Conservation (phyloP, 2,113 vertebrate genomes). For the Mastomys coucha region DNA sequence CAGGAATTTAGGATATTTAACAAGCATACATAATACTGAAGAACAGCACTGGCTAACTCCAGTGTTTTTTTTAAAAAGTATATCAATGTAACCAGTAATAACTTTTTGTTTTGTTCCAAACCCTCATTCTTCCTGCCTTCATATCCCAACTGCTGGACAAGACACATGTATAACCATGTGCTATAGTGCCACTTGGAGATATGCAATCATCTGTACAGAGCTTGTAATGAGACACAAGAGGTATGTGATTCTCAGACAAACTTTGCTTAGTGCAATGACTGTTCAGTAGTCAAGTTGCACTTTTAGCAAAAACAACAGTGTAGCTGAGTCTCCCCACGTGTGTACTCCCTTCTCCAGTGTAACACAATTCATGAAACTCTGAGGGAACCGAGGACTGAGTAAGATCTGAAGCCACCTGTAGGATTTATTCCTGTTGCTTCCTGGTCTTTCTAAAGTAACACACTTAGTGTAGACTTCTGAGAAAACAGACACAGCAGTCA, state of each 20-base stretch:
- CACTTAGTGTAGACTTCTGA: slow-evolving; percentile 50
- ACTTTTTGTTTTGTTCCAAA: neutral
- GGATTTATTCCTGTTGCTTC: slow-evolving; percentile 34
- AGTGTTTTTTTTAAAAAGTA: neutral
- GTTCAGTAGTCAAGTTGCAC: neutral
- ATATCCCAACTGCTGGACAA: neutral
- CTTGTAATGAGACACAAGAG: slow-evolving; percentile 3
- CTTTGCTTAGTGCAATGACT: neutral
- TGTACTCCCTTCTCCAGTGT: neutral
- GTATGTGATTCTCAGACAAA: slow-evolving; percentile 29
- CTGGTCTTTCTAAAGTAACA: slow-evolving; percentile 50
- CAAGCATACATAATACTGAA: neutral
- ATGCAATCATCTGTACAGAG: neutral
- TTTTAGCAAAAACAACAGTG: slow-evolving; percentile 37
- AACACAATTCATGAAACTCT: slow-evolving; percentile 42
- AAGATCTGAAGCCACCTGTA: slow-evolving; percentile 11
- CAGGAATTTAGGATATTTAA: slow-evolving; percentile 4
- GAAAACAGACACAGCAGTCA: neutral
- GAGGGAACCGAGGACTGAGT: neutral
- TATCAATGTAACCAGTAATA: neutral
- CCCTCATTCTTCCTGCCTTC: neutral
- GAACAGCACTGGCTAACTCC: neutral
- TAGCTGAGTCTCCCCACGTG: neutral
- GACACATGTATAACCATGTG: neutral
- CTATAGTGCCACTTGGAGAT: neutral